Evolutionary conservation across 2,113 vertebrate genomes (phyloP).

Genomic region (Chloroceryle aenea): DNA sequence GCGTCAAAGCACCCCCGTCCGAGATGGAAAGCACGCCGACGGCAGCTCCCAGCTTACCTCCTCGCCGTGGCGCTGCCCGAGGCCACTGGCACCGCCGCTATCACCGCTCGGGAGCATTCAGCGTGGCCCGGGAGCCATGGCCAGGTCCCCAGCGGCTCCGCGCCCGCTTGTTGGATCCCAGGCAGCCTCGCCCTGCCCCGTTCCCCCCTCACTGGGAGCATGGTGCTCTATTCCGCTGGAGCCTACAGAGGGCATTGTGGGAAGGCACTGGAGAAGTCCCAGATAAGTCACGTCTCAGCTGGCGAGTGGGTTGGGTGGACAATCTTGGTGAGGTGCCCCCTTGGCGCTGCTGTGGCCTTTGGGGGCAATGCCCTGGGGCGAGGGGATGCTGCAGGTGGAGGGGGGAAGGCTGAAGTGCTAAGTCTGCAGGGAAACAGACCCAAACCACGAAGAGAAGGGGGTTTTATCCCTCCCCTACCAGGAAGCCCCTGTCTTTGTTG

Average conservation of each 20-base stretch:
- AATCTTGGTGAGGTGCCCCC: not conserved
- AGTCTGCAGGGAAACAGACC: not conserved
- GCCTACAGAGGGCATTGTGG: constrained; percentile 18
- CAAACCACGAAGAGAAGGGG: not conserved
- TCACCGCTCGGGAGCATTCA: fast-evolving
- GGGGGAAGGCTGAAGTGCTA: not conserved
- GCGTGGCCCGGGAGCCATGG: not conserved
- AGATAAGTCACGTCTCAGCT: not conserved
- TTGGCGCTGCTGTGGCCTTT: fast-evolving
- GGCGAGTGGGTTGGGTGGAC: not conserved
- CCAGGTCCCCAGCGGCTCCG: fast-evolving
- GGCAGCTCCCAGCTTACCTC: not conserved
- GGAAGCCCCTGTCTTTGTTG: not conserved
- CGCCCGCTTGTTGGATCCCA: not conserved
- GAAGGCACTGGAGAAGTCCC: not conserved
- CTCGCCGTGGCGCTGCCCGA: not conserved
- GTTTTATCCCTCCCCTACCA: not conserved
- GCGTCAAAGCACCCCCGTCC: not conserved
- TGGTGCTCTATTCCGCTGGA: not conserved
- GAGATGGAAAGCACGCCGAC: not conserved
- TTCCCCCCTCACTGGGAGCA: not conserved
- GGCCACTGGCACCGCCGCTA: not conserved
- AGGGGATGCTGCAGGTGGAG: not conserved
- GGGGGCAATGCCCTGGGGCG: fast-evolving
- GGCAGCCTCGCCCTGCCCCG: not conserved